phyloP scores from a whole-genome alignment of 2,797 vertebrate genomes.

The Columba guinea region DNA sequence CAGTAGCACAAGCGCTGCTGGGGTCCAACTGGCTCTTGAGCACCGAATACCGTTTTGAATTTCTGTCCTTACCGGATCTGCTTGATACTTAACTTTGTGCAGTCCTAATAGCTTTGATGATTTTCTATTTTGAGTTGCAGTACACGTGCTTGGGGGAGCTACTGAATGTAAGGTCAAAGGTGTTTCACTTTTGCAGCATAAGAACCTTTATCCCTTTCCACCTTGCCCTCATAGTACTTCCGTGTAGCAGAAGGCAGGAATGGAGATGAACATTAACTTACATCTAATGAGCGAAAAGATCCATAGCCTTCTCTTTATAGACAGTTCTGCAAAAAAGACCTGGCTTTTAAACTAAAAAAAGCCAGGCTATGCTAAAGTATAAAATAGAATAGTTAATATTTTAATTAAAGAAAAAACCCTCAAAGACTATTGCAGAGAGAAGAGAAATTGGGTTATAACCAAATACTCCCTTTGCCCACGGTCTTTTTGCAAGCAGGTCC shows the following conservation, averaged over 20 bases:
- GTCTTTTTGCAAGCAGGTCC: not conserved
- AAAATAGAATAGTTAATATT: not conserved
- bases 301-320: not conserved
- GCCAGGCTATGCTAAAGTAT: not conserved
- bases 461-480: not conserved
- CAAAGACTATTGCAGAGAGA: not conserved
- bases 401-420: not conserved
- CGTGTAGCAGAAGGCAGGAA: not conserved
- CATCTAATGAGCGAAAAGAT: not conserved
- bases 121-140: not conserved
- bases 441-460: not conserved
- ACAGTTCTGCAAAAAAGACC: not conserved
- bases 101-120: not conserved
- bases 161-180: not conserved
- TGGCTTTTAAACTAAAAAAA: not conserved
- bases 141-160: not conserved
- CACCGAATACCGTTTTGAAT: not conserved
- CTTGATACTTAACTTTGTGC: not conserved
- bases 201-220: not conserved
- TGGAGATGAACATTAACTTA: not conserved
- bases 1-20: not conserved
- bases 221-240: not conserved
- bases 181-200: not conserved
- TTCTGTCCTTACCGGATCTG: not conserved
- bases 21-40: not conserved